phyloP scores from a whole-genome alignment of 2,888 invertebrate genomes.

The Leptarthrus brevirostris region DNA sequence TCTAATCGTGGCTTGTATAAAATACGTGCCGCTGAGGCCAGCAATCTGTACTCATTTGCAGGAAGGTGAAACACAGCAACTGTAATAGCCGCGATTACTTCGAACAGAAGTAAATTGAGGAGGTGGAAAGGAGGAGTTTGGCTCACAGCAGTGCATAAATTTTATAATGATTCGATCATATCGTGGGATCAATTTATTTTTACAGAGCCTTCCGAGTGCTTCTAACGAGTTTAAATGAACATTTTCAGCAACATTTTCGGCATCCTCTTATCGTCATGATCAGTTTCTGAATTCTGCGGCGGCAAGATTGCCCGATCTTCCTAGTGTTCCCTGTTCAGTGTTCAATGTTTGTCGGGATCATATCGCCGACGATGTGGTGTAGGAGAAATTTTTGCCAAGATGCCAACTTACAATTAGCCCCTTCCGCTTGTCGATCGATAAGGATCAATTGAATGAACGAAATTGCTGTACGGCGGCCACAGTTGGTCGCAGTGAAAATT shows the following conservation, averaged over 20 bases:
- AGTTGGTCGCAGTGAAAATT: constrained; percentile 33
- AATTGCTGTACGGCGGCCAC: constrained; percentile 22
- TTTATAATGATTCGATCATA: constrained; percentile 47
- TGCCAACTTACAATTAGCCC: constrained; percentile 50
- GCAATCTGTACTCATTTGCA: constrained; percentile 7
- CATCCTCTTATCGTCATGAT: constrained; percentile 35
- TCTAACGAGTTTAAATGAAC: constrained; percentile 23
- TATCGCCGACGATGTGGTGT: constrained; percentile 30
- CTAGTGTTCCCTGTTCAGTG: no score
- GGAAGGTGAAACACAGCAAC: constrained; percentile 27
- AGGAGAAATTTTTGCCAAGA: constrained; percentile 49
- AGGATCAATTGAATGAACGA: constrained; percentile 46
- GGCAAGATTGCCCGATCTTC: constrained; percentile 47
- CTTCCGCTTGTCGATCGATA: constrained; percentile 47
- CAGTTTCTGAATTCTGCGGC: constrained; percentile 17
- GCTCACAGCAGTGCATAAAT: constrained; percentile 43
- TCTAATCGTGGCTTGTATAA: neutral
- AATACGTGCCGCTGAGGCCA: neutral
- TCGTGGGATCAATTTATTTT: constrained; percentile 49
- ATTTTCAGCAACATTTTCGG: constrained; percentile 37
- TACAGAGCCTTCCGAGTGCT: constrained; percentile 11
- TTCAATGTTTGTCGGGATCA: constrained; percentile 33
- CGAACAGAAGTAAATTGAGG: constrained; percentile 45
- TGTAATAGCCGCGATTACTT: constrained; percentile 26
- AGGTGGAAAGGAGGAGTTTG: constrained; percentile 47